phyloP scores from a whole-genome alignment of 2,888 invertebrate species.

The Agonum fuliginosum region DNA sequence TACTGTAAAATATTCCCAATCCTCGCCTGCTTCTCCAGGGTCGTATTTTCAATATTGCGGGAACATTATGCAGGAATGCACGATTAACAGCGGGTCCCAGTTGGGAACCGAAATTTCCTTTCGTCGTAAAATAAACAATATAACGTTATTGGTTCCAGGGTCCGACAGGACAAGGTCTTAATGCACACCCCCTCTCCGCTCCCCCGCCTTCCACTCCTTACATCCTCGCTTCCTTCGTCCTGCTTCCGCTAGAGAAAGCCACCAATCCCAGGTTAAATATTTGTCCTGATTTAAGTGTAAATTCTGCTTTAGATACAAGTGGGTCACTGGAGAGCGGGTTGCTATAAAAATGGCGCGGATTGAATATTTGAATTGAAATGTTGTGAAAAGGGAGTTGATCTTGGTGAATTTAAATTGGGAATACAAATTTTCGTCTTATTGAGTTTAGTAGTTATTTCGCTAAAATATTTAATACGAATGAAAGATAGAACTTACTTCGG shows the following conservation, averaged over 20 bases:
- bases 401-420: too few relatives aligned
- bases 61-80: conserved; percentile 15
- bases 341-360: not conserved
- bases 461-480: too few relatives aligned
- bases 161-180: conserved; percentile 21
- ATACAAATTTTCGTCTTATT: too few relatives aligned
- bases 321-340: not conserved
- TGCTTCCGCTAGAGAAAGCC: too few relatives aligned
- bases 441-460: too few relatives aligned
- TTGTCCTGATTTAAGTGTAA: conserved; percentile 12
- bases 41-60: not conserved
- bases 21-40: not conserved
- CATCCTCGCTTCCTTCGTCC: not conserved
- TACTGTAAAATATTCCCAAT: not conserved
- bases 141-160: conserved; percentile 34
- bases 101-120: conserved; percentile 3
- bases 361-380: not conserved
- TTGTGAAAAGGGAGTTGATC: too few relatives aligned
- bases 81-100: not conserved
- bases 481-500: too few relatives aligned
- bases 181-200: not conserved
- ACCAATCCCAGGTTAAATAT: conserved; percentile 16
- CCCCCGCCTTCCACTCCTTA: not conserved
- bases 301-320: conserved; percentile 10
- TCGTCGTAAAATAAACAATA: conserved; percentile 38